Evolutionary conservation across 2,797 vertebrate species (phyloP).

Genomic region (Melopsittacus undulatus): DNA sequence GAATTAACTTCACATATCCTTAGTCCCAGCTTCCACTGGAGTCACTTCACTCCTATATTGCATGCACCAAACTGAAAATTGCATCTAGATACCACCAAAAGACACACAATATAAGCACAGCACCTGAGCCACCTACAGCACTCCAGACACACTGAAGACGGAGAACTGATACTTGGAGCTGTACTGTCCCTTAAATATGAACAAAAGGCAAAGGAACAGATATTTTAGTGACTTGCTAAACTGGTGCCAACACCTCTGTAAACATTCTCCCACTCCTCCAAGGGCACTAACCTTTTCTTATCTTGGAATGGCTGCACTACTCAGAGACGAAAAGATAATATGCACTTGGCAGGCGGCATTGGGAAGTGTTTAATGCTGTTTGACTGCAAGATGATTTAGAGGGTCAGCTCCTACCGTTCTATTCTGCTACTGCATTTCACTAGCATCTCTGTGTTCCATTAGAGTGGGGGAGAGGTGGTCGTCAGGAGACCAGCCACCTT

Average conservation of each 20-base stretch:
- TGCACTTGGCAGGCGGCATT: slow-evolving; percentile 30
- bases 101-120: fast-evolving
- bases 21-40: neutral
- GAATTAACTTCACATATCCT: slow-evolving; percentile 36
- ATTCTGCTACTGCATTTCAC: slow-evolving; percentile 12
- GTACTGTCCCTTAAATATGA: neutral
- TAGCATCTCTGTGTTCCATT: neutral
- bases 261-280: neutral
- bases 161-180: neutral
- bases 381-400: slow-evolving; percentile 46
- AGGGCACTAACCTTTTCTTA: slow-evolving; percentile 65
- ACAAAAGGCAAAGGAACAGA: neutral
- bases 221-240: neutral
- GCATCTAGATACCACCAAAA: neutral
- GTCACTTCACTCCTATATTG: fast-evolving
- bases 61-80: fast-evolving
- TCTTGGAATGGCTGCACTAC: slow-evolving; percentile 42
- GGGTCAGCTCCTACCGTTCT: slow-evolving; percentile 48
- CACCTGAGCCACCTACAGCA: fast-evolving
- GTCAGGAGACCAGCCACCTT: slow-evolving; percentile 18
- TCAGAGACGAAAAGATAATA: slow-evolving; percentile 1
- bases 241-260: slow-evolving; percentile 14
- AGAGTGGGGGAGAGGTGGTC: neutral
- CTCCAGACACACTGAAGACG: fast-evolving
- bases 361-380: slow-evolving; percentile 22